Evolutionary conservation across 2,888 invertebrate genomes (phyloP).

Genomic region (Nycteola revayana): DNA sequence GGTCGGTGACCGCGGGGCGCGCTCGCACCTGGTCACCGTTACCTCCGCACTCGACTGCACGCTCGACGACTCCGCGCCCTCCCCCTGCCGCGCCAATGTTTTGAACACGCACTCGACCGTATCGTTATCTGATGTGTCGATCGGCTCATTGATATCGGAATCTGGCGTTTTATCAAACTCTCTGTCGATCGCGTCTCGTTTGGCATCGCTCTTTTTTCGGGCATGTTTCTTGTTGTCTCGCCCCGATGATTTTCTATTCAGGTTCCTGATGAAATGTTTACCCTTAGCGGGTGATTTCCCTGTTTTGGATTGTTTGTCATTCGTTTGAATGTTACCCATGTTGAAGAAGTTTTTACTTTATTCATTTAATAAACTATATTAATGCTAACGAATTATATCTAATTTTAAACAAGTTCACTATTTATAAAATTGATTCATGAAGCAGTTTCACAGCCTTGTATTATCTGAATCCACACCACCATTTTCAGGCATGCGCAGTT

Average conservation of each 20-base stretch:
- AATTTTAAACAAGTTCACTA: conserved; percentile 11
- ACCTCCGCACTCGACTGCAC: conserved; percentile 58
- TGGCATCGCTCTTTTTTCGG: conserved; percentile 63
- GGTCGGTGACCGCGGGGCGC: conserved; percentile 72
- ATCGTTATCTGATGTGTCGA: conserved; percentile 74
- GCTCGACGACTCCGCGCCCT: conserved; percentile 52
- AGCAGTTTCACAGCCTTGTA: conserved; percentile 54
- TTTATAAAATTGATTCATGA: conserved; percentile 28
- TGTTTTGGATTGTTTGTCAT: conserved; percentile 74
- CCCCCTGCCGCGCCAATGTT: conserved; percentile 53
- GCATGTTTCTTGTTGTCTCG: conserved; percentile 70
- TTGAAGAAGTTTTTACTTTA: conserved; percentile 9
- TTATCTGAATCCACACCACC: conserved; percentile 26
- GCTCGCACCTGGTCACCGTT: conserved; percentile 73
- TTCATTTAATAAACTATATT: conserved; percentile 17
- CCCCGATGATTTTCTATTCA: conserved; percentile 68
- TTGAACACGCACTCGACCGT: conserved; percentile 71
- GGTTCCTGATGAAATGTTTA: conserved; percentile 79
- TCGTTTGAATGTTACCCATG: conserved; percentile 82
- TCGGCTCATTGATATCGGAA: conserved; percentile 72
- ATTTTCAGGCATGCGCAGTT: conserved; percentile 41
- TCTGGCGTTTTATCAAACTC: conserved; percentile 74
- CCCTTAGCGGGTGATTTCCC: conserved; percentile 82
- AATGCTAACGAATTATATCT: conserved; percentile 7
- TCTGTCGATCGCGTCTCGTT: conserved; percentile 60